Conservation (phyloP, 2,797 vertebrate genomes). For the Danio kyathit region DNA sequence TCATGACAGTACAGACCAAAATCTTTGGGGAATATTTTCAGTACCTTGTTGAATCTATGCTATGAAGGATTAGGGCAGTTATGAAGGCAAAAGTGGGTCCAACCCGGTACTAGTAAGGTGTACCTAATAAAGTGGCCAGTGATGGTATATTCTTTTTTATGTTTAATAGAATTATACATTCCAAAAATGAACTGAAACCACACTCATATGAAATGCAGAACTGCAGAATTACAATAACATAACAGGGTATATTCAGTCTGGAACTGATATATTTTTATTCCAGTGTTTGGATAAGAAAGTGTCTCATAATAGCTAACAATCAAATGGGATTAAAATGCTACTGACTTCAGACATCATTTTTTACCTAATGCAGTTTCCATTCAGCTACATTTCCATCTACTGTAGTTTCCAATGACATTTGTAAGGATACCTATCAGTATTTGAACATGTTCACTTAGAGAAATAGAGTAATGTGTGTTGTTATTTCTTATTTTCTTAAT, state of each 20-base stretch:
- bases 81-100: too few species aligned
- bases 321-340: background rate
- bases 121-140: too few species aligned
- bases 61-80: too few species aligned
- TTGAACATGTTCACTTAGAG: conserved; percentile 8
- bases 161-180: background rate
- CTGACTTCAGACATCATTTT: background rate
- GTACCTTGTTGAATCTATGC: too few species aligned
- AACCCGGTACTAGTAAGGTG: too few species aligned
- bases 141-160: background rate
- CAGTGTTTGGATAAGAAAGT: background rate
- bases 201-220: background rate
- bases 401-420: background rate
- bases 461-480: background rate
- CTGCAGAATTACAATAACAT: background rate
- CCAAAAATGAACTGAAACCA: background rate
- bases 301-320: conserved; percentile 5
- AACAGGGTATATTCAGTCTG: background rate
- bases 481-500: background rate
- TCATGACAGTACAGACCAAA: too few species aligned
- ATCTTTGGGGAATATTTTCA: too few species aligned
- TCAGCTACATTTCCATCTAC: conserved; percentile 9
- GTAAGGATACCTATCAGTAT: background rate
- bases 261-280: background rate
- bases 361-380: conserved; percentile 6